Evolutionary conservation across 2,797 vertebrate genomes (phyloP), one percentile per base, ranked within the genome.

Genomic region (Chiroxiphia lanceolata): DNA sequence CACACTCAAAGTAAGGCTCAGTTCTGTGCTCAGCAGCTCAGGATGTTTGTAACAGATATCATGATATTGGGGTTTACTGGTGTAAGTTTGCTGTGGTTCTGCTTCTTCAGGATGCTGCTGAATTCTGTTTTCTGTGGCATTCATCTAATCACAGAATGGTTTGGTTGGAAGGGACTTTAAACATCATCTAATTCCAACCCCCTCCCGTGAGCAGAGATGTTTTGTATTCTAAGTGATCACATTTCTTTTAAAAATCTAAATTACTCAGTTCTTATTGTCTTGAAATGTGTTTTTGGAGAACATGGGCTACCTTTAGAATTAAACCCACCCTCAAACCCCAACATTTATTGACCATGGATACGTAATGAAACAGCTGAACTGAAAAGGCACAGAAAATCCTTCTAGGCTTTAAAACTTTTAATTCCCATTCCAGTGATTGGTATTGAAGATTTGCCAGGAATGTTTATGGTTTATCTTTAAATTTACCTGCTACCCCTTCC

Each of bases 1-100:
- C 97, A 98, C 98, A 1, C 99, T 99, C 65, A 99, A 99, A 98
- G 99, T 99, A 98, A 97, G 97, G 78, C 64, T 54, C 1, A 2
- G 15, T 4, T 54, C 21, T 21, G 10, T 16, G 68, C 83, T 79
- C 64, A 4, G n/a, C 13, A 12, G n/a, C 50, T 67, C 38, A 31
- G 1, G 0, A 4, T n/a, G 67, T 42, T 0, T 12, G 0, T 2
- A 36, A 16, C 26, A 25, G 57, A 6, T 1, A 0, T 8, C 4
- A 5, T n/a, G 8, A 0, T 11, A 0, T 1, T 29, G 74, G 81
- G 38, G 15, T 47, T 64, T 61, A 61, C 60, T 42, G 33, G 3
- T 31, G 13, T 1, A 15, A 42, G 38, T 31, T 68, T 21, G 34
- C 53, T 34, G 21, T 45, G 83, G 33, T 63, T 79, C 64, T 34